These are phyloP conservation scores for Eulithis testata DNA, from an alignment of 2,888 invertebrate genomes.

Conservation along the genomic window DNA sequence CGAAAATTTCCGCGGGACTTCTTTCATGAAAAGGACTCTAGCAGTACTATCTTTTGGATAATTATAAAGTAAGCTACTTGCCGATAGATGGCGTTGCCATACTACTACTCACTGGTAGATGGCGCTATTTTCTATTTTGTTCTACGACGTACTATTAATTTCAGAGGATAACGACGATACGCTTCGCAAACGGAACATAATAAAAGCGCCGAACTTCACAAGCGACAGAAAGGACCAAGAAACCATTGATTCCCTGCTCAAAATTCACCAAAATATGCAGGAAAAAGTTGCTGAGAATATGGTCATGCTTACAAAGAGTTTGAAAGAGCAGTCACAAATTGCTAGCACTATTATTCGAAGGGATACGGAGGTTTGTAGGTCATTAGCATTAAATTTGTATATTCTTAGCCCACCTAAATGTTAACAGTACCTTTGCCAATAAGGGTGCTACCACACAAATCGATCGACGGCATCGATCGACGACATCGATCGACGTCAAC, in stretches of 20 bases:
- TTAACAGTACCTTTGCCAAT: too few relatives aligned
- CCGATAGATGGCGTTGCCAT: too few relatives aligned
- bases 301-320: constrained; percentile 92
- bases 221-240: constrained; percentile 82
- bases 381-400: not conserved
- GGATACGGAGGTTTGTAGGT: constrained; percentile 89
- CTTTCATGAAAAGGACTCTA: too few relatives aligned
- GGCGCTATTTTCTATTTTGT: too few relatives aligned
- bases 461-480: too few relatives aligned
- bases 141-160: constrained; percentile 17
- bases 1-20: too few relatives aligned
- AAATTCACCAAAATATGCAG: constrained; percentile 95
- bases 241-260: constrained; percentile 92
- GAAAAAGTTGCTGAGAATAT: constrained; percentile 97
- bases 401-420: too few relatives aligned
- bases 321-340: constrained; percentile 95
- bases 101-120: too few relatives aligned
- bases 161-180: constrained; percentile 73
- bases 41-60: too few relatives aligned
- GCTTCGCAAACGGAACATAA: constrained; percentile 82
- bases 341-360: constrained; percentile 95
- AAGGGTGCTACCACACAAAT: too few relatives aligned
- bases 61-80: too few relatives aligned
- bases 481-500: too few relatives aligned
- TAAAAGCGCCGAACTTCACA: constrained; percentile 78